Evolutionary conservation across 2,888 invertebrate genomes (phyloP), one percentile per base, ranked within the genome.

Genomic region (Pegoplata infirma): DNA sequence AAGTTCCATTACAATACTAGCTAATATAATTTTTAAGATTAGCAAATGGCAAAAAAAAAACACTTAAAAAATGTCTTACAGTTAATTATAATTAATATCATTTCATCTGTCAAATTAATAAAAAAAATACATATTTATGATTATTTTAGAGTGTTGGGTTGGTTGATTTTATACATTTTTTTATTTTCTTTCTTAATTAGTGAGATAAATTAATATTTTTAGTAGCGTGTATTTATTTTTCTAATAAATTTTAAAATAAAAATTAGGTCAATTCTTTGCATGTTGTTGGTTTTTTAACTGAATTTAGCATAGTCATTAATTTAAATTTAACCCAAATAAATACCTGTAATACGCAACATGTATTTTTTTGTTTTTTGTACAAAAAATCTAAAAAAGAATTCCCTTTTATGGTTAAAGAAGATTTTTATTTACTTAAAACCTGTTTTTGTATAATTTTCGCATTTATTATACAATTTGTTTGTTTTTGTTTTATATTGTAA

Each of bases 231-330:
- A 8, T 12, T 36, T 36, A 36, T 12, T 12, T 36, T 36, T 40
- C 36, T 40, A 40, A 40, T 40, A 40, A 14, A 40, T 40, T 40
- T n/a, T 21, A 12, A n/a, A 66, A 21, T 16, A 7, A 17, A 68
- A 75, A 55, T 63, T 68, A n/a, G 61, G 68, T 63, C 75, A 68
- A 36, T 28, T 61, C 14, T 36, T 59, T 7, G 5, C 12, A 21
- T 19, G 16, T 36, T 19, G n/a, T n/a, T n/a, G n/a, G n/a, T n/a
- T n/a, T 28, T 23, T 55, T 40, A 1, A 28, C 25, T 12, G 25
- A 12, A n/a, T 16, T 51, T n/a, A 44, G 10, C 7, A 53, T 32
- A n/a, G 36, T 40, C 28, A 32, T 25, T 59, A 25, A 67, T 61
- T 59, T 68, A 12, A 61, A 55, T 66, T 61, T 28, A 55, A 68